Percentiles rank a stretch among this genome's conserved stretches.
phyloP scores from a whole-genome alignment of 2,113 vertebrate species.

The Peucedramus taeniatus region DNA sequence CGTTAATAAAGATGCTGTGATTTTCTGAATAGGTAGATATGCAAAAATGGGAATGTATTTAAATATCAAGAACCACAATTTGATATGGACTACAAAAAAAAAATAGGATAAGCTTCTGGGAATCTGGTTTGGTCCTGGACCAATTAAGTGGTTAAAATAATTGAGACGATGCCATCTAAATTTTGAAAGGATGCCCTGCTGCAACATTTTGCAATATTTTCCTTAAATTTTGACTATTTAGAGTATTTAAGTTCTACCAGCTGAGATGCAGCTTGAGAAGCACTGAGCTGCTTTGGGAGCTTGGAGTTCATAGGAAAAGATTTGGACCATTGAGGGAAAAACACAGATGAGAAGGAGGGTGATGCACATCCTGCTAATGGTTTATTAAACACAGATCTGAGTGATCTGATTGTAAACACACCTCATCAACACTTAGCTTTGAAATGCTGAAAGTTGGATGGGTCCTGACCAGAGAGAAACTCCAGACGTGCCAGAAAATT shows the following conservation, averaged over 20 bases:
- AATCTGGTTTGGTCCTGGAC: background rate
- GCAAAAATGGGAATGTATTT: background rate
- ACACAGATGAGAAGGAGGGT: background rate
- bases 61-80: background rate
- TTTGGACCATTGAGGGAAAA: background rate
- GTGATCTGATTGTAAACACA: background rate
- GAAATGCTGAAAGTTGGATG: background rate
- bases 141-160: background rate
- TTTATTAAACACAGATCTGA: background rate
- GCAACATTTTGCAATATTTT: background rate
- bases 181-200: background rate
- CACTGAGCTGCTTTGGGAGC: background rate
- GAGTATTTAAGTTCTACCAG: background rate
- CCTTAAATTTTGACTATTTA: background rate
- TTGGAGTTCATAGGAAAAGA: background rate
- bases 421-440: background rate
- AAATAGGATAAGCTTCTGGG: background rate
- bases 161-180: background rate
- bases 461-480: background rate
- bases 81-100: background rate
- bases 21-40: background rate
- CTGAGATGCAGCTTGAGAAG: background rate
- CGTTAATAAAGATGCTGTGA: background rate
- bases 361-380: background rate
- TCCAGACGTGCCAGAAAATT: background rate